Percentiles rank a stretch among this genome's conserved stretches.
These are phyloP conservation scores for Peromyscus eremicus DNA, from an alignment of 2,797 vertebrate species.

Conservation along the genomic window DNA sequence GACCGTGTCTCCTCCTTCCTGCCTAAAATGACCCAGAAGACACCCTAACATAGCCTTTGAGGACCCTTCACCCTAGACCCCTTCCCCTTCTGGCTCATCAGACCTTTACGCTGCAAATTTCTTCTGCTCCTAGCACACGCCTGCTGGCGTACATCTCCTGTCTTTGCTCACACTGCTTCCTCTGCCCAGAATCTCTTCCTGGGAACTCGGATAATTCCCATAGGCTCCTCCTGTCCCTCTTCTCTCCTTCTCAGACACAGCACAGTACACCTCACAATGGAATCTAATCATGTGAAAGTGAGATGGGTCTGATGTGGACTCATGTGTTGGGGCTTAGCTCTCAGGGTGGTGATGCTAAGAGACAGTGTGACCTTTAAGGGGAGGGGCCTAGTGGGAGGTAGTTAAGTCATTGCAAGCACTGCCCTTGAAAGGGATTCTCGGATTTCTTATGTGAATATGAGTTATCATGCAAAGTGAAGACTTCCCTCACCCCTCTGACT, in stretches of 20 bases:
- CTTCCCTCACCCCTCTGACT: neutral
- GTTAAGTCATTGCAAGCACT: neutral
- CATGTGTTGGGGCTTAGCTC: neutral
- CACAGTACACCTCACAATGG: neutral
- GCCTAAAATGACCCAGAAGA: neutral
- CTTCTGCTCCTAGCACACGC: neutral
- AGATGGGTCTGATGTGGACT: neutral
- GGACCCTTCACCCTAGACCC: fast-evolving
- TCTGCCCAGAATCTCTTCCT: neutral
- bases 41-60: neutral
- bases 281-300: neutral
- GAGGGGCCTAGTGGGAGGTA: no score
- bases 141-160: neutral
- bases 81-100: fast-evolving
- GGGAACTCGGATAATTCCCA: neutral
- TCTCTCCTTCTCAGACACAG: neutral
- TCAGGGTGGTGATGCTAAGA: neutral
- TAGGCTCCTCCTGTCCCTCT: neutral
- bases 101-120: no score
- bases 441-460: neutral
- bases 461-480: neutral
- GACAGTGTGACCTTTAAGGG: neutral
- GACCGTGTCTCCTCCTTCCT: neutral
- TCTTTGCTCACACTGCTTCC: neutral
- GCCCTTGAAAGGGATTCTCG: neutral